phyloP scores from a whole-genome alignment of 2,797 vertebrate species.

The Balearica regulorum region DNA sequence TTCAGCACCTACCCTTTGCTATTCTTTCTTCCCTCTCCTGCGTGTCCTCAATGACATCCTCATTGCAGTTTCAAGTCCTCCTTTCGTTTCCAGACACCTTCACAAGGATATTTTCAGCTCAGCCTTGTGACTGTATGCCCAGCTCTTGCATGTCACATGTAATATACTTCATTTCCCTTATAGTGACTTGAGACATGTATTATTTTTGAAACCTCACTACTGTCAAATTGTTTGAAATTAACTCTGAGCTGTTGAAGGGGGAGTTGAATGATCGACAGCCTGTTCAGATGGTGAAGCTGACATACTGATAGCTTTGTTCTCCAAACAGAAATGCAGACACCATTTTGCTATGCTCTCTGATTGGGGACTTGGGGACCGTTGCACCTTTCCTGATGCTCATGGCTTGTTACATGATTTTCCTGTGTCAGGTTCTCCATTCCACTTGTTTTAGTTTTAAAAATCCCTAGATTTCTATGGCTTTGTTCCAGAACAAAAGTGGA shows the following conservation, averaged over 20 bases:
- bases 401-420: background rate
- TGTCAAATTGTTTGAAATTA: conserved; percentile 46
- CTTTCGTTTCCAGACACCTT: conserved; percentile 1
- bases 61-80: background rate
- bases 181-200: background rate
- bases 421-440: background rate
- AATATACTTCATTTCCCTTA: conserved; percentile 19
- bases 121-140: background rate
- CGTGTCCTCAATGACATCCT: background rate
- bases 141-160: background rate
- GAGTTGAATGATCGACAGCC: background rate
- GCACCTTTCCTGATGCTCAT: background rate
- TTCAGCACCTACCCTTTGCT: background rate
- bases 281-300: conserved; percentile 17
- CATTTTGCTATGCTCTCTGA: background rate
- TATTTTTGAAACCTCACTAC: conserved; percentile 36
- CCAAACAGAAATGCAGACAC: background rate
- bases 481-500: background rate
- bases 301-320: conserved; percentile 4
- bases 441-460: background rate
- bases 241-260: conserved; percentile 6
- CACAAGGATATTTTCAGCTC: background rate
- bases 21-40: background rate
- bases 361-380: background rate
- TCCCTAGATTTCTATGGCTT: background rate